These are phyloP conservation scores for Chironomus tentans DNA, from an alignment of 2,888 invertebrate genomes.

Conservation along the genomic window DNA sequence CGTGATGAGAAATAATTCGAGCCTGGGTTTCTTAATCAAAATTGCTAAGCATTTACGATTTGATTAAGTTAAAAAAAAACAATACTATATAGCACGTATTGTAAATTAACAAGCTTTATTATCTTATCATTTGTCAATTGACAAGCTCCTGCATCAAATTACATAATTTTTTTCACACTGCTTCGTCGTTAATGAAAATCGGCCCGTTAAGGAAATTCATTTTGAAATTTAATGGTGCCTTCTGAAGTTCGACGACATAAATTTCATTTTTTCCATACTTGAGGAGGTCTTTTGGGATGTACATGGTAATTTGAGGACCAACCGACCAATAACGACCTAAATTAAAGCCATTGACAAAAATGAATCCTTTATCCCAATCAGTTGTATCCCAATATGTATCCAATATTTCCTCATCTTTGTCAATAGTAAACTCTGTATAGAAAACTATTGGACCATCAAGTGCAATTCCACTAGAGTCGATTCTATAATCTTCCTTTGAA, in stretches of 20 bases:
- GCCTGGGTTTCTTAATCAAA: too few species aligned
- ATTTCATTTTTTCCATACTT: conserved; percentile 46
- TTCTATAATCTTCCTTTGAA: conserved; percentile 29
- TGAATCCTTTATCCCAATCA: conserved; percentile 80
- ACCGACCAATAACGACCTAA: conserved; percentile 77
- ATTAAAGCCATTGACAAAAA: conserved; percentile 76
- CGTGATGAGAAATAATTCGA: too few species aligned
- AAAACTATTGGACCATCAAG: conserved; percentile 48
- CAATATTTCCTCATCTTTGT: conserved; percentile 41
- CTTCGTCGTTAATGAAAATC: conserved; percentile 30
- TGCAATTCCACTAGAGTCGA: conserved; percentile 16
- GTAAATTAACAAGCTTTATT: background rate
- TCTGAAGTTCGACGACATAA: conserved; percentile 50
- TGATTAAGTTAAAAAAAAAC: too few species aligned
- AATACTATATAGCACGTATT: too few species aligned
- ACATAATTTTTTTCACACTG: background rate
- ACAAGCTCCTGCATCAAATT: background rate
- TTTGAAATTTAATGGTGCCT: conserved; percentile 33
- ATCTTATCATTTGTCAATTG: background rate
- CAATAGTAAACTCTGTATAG: conserved; percentile 37
- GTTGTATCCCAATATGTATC: conserved; percentile 71
- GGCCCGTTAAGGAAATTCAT: conserved; percentile 39
- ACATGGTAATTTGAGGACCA: conserved; percentile 76
- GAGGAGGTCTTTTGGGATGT: conserved; percentile 67
- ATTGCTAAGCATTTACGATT: too few species aligned